Evolutionary conservation across 2,888 invertebrate genomes (phyloP), one percentile per base, ranked within the genome.

Genomic region (Nymphalis polychloros): DNA sequence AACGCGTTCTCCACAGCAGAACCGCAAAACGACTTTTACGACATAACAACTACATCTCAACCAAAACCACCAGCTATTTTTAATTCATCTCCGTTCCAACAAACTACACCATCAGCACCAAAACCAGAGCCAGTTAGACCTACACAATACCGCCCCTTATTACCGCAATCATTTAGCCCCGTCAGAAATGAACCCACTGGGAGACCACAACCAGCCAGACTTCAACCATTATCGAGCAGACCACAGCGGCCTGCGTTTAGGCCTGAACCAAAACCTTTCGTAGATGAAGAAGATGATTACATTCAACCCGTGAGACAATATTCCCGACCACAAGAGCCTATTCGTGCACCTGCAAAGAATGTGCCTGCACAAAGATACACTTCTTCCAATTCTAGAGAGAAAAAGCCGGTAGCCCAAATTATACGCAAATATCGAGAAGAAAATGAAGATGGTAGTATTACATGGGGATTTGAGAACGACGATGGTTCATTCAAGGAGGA

Each of bases 391-490:
- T 81, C 81, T n/a, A 86, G 93, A 59, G 93, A 92, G 63, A 95
- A 93, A 83, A 95, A 95, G 75, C 96, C 96, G 0, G 96, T 96
- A 0, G 95, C 96, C 31, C 96, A 96, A 85, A 95, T 94, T 71
- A 88, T 94, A 73, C 92, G 94, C 65, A 95, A 95, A 81, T 97
- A 94, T 89, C 94, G 96, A 63, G 96, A 96, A 55, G 97, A 97
- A 83, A 96, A 97, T 79, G 93, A 94, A 35, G 96, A 96, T 76
- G 96, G 96, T 52, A 97, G 96, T 81, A 97, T 97, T 77, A 96
- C 96, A 0, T 97, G 97, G 97, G 97, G 97, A 61, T 97, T 96
- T 80, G 97, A 97, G 85, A 97, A 97, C 82, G 97, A 97, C 77
- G 97, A 97, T 79, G 97, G 97, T 27, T 95, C 96, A 2, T 97